Evolutionary conservation across 37 sponge, comb jelly and placozoan genomes (phyloP).

Genomic region (Geodia barretti): DNA sequence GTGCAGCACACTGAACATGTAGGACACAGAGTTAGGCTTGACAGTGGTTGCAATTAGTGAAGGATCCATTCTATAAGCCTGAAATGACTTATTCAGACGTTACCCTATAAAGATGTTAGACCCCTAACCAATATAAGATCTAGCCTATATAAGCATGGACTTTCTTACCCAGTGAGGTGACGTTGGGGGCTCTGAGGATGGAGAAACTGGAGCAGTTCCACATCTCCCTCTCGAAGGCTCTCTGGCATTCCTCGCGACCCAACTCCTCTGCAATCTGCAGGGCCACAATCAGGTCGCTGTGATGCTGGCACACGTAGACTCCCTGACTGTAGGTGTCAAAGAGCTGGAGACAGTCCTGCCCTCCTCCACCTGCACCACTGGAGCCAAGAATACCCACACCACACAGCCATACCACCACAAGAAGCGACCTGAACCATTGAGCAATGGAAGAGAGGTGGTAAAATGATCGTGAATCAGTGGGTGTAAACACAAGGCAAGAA

Average conservation of each 20-base stretch:
- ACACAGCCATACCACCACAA: background rate
- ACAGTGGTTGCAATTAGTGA: too few species aligned
- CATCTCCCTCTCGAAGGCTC: constrained; percentile 13
- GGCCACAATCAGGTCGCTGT: constrained; percentile 20
- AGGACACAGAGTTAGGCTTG: too few species aligned
- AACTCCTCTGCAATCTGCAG: constrained; percentile 38
- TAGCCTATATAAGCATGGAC: too few species aligned
- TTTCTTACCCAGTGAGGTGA: constrained; percentile 2
- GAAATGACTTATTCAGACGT: too few species aligned
- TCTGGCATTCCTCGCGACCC: constrained; percentile 24
- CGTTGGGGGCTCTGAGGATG: constrained; percentile 23
- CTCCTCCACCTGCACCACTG: background rate
- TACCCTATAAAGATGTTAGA: too few species aligned
- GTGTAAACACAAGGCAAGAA: too few species aligned
- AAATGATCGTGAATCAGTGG: too few species aligned
- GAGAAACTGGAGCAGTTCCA: constrained; percentile 65
- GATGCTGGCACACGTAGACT: constrained; percentile 11
- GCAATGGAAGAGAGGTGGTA: background rate
- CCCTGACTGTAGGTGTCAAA: constrained; percentile 23
- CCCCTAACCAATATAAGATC: too few species aligned
- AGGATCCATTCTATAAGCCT: too few species aligned
- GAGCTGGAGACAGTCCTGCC: background rate
- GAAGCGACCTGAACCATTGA: background rate
- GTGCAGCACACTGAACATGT: too few species aligned
- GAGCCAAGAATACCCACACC: background rate